These are phyloP conservation scores for Bombus turneri DNA, from an alignment of 1,140 invertebrate genomes.

Conservation along the genomic window DNA sequence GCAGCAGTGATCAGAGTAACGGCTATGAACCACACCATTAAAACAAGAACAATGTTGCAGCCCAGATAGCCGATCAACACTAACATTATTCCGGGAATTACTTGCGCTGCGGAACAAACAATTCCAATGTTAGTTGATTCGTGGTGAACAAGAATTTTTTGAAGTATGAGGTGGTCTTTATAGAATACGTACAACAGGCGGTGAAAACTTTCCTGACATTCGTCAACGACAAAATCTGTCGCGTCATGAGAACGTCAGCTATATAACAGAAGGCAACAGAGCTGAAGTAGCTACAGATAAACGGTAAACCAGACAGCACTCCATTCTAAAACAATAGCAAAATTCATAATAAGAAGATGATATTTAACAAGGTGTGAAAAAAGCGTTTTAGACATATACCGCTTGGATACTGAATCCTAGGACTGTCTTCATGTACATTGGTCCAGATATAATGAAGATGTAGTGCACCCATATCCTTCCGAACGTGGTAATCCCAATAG, in stretches of 20 bases:
- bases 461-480: slow-evolving; percentile 89
- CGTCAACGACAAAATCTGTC: slow-evolving; percentile 84
- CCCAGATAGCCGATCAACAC: slow-evolving; percentile 87
- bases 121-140: not conserved
- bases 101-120: slow-evolving; percentile 83
- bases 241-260: slow-evolving; percentile 85
- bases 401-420: slow-evolving; percentile 87
- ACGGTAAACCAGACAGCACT: slow-evolving; percentile 86
- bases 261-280: slow-evolving; percentile 88
- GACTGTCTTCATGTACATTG: slow-evolving; percentile 88
- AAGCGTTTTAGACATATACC: slow-evolving; percentile 72
- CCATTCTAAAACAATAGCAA: slow-evolving; percentile 84
- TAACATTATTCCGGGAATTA: slow-evolving; percentile 87
- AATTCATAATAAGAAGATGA: not conserved
- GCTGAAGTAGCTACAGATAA: slow-evolving; percentile 87
- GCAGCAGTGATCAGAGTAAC: slow-evolving; percentile 88
- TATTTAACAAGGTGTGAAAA: not conserved
- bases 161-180: not conserved
- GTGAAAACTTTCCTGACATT: slow-evolving; percentile 88
- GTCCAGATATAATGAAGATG: slow-evolving; percentile 87
- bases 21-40: slow-evolving; percentile 87
- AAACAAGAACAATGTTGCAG: slow-evolving; percentile 84
- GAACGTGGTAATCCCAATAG: slow-evolving; percentile 89
- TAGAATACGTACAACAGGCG: slow-evolving; percentile 83
- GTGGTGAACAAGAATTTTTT: not conserved